Base-by-base conservation (phyloP, 2,888 invertebrate genomes). In the Galeruca laticollis region DNA sequence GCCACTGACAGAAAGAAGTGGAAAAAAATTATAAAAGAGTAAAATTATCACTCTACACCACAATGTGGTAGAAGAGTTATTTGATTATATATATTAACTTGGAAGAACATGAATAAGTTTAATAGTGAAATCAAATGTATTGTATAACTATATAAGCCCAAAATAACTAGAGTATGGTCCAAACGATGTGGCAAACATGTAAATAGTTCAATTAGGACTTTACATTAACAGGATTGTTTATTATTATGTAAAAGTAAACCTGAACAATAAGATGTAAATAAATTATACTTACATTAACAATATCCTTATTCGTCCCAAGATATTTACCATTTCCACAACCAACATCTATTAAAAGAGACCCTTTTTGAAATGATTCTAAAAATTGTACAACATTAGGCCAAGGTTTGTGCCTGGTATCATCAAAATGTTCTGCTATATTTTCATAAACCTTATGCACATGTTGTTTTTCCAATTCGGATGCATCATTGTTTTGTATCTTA, bases 321-420 rank as follows among this genome's bases (percentile, higher is more conserved):
- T 99, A 99, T 88, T 99, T 99, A 49, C 99, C 99, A 87, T 99
- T 99, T 10, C 99, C 99, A 85, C 98, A 98, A 6, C 99, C 99
- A 43, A 98, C 90, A 86, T 99, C 99, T 4, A 97, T 82, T 13
- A 99, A 82, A 10, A 97, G 82, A 1, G 93, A 90, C 0, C 94
- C 94, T 0, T 84, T 69, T 0, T 89, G 83, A 73, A 96, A 90
- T 5, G 86, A 87, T 15, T 88, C 84, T 33, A 97, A 86, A 86
- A 99, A 99, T 75, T 92, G 87, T 0, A 90, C 87, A 0, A 99
- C 97, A 75, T 91, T 91, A 0, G 97, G 98, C 99, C 99, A 99
- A 18, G 95, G 94, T 79, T 93, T 94, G 84, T 97, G 96, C 13
- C 99, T 89, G 0, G 99, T 99, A 77, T 93, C 92, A 84, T 96